Percentiles rank a stretch among this genome's conserved stretches.
phyloP scores from a whole-genome alignment of 2,888 invertebrate species.

The Zelleria hepariella region DNA sequence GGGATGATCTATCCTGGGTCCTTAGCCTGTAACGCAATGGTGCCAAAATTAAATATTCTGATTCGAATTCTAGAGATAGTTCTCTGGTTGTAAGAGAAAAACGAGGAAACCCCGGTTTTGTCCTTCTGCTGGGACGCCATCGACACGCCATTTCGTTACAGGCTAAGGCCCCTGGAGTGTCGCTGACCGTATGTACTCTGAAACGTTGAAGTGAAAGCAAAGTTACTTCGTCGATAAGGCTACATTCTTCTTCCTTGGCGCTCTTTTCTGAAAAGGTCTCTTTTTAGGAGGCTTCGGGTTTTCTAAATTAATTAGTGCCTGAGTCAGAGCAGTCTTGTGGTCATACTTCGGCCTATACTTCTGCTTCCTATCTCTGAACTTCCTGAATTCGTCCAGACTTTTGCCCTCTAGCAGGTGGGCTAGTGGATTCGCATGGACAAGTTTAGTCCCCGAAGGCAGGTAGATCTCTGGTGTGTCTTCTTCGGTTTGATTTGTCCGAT shows the following conservation, averaged over 20 bases:
- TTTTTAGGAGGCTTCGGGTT: slow-evolving; percentile 7
- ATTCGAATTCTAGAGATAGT: too few relatives aligned
- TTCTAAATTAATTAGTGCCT: slow-evolving; percentile 35
- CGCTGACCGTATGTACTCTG: too few relatives aligned
- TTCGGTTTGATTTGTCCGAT: neutral
- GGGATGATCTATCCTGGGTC: too few relatives aligned
- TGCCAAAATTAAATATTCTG: too few relatives aligned
- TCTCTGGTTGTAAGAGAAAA: too few relatives aligned
- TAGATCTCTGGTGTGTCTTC: slow-evolving; percentile 14
- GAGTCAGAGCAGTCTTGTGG: slow-evolving; percentile 33
- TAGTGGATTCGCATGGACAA: slow-evolving; percentile 48
- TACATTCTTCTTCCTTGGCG: neutral
- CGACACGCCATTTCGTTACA: too few relatives aligned
- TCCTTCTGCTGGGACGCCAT: too few relatives aligned
- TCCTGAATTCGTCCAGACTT: slow-evolving; percentile 22
- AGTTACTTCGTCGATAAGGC: neutral
- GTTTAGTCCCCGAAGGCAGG: slow-evolving; percentile 40
- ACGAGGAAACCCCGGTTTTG: too few relatives aligned
- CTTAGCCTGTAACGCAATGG: too few relatives aligned
- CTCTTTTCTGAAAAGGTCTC: neutral
- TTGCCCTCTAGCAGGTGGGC: slow-evolving; percentile 36
- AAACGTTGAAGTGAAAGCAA: too few relatives aligned
- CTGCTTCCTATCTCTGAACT: slow-evolving; percentile 23
- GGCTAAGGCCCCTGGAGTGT: too few relatives aligned
- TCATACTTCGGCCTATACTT: slow-evolving; percentile 27